Evolutionary conservation across 2,888 invertebrate genomes (phyloP).

Genomic region (Leptopterna dolabrata): DNA sequence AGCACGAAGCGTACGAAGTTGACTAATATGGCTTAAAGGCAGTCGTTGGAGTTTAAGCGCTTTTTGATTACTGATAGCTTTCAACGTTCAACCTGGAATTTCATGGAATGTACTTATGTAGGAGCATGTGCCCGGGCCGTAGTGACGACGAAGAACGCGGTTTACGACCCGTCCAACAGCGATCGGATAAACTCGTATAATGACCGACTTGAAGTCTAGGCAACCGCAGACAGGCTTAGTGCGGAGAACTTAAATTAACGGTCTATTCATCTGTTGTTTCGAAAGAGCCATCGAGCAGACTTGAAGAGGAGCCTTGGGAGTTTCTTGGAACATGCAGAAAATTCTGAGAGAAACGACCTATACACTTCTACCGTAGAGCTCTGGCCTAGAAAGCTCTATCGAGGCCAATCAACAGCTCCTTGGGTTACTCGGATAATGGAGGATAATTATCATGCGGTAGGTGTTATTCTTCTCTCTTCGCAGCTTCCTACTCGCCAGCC

Average conservation of each 20-base stretch:
- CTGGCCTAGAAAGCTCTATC: slow-evolving; percentile 30
- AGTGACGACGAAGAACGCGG: not conserved
- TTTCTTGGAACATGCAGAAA: not conserved
- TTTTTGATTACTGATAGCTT: no score
- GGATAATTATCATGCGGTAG: slow-evolving; percentile 19
- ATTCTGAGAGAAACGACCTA: not conserved
- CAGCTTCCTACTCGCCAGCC: slow-evolving; percentile 19
- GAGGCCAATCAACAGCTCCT: slow-evolving; percentile 23
- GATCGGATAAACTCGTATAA: not conserved
- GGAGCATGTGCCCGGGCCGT: not conserved
- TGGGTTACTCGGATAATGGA: slow-evolving; percentile 19
- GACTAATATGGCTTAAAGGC: no score
- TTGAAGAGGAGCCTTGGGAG: not conserved
- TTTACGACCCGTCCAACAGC: not conserved
- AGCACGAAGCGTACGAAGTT: no score
- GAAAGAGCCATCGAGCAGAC: not conserved
- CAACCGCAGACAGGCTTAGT: slow-evolving; percentile 7
- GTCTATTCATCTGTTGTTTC: slow-evolving; percentile 3
- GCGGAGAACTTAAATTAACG: not conserved
- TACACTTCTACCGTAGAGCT: not conserved
- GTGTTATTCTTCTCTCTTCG: slow-evolving; percentile 18
- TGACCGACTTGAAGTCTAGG: not conserved
- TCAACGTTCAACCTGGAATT: not conserved
- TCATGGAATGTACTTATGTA: not conserved
- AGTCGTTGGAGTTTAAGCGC: no score